phyloP scores from a whole-genome alignment of 2,888 invertebrate genomes.

The Pegoplata infirma region DNA sequence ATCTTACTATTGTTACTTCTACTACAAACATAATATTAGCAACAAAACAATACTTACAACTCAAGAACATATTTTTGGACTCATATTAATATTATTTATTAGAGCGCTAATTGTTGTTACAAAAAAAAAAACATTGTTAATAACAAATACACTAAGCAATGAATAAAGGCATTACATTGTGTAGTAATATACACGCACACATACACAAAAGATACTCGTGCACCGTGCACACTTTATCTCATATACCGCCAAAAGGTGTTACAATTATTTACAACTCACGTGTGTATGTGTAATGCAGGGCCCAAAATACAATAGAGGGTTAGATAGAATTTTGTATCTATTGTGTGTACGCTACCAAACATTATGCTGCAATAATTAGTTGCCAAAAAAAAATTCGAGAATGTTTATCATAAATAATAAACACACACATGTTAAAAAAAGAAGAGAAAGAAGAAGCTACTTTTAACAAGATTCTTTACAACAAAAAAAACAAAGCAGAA shows the following conservation, averaged over 20 bases:
- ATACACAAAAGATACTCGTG: slow-evolving; percentile 3
- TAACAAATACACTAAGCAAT: slow-evolving; percentile 20
- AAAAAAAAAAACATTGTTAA: slow-evolving; percentile 21
- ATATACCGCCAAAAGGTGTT: slow-evolving; percentile 46
- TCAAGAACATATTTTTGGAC: slow-evolving; percentile 62
- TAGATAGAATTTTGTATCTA: slow-evolving; percentile 33
- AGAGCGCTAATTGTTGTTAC: slow-evolving; percentile 68
- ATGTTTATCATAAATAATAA: slow-evolving; percentile 47
- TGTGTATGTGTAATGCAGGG: not conserved
- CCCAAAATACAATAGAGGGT: slow-evolving; percentile 29
- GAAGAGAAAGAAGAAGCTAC: not conserved
- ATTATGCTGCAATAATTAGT: slow-evolving; percentile 75
- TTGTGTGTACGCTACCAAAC: slow-evolving; percentile 62
- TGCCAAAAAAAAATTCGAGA: slow-evolving; percentile 72
- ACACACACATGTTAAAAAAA: slow-evolving; percentile 73
- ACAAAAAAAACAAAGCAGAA: not conserved
- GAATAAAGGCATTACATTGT: not conserved
- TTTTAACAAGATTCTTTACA: slow-evolving; percentile 37
- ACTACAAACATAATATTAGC: slow-evolving; percentile 7
- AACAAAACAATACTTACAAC: slow-evolving; percentile 41
- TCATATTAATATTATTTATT: slow-evolving; percentile 71
- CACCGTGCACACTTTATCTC: slow-evolving; percentile 18
- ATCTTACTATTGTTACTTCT: slow-evolving; percentile 58
- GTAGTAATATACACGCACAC: too few relatives aligned
- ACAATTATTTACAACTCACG: slow-evolving; percentile 38